Conservation (phyloP, 2,113 vertebrate genomes). For the Elaphurus davidianus region DNA sequence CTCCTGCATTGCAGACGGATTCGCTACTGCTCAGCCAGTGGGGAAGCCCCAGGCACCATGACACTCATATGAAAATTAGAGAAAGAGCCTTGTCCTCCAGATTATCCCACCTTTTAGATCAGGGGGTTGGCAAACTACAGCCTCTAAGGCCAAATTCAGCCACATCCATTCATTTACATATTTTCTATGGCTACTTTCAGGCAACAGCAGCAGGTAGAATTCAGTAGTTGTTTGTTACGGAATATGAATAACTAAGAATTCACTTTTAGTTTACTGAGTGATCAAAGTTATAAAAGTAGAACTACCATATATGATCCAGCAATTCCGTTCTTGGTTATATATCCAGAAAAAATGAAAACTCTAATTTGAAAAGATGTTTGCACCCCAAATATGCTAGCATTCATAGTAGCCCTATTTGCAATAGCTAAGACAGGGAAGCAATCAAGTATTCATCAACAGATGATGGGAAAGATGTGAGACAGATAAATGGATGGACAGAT, state of each 20-base stretch:
- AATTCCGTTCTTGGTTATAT: background rate
- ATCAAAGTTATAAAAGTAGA: background rate
- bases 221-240: background rate
- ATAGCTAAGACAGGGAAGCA: background rate
- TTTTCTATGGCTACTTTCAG: background rate
- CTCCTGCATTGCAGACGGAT: rapidly evolving
- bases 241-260: background rate
- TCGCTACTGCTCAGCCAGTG: background rate
- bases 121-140: background rate
- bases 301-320: background rate
- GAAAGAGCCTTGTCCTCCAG: background rate
- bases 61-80: background rate
- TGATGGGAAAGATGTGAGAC: background rate
- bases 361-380: background rate
- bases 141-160: background rate
- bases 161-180: background rate
- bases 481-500: background rate
- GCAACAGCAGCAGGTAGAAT: background rate
- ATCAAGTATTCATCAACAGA: background rate
- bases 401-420: background rate
- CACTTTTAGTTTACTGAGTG: background rate
- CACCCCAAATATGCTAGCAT: background rate
- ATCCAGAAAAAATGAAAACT: background rate
- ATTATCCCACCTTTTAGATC: background rate
- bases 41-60: background rate